phyloP scores from a whole-genome alignment of 2,797 vertebrate genomes.

The Betta splendens region DNA sequence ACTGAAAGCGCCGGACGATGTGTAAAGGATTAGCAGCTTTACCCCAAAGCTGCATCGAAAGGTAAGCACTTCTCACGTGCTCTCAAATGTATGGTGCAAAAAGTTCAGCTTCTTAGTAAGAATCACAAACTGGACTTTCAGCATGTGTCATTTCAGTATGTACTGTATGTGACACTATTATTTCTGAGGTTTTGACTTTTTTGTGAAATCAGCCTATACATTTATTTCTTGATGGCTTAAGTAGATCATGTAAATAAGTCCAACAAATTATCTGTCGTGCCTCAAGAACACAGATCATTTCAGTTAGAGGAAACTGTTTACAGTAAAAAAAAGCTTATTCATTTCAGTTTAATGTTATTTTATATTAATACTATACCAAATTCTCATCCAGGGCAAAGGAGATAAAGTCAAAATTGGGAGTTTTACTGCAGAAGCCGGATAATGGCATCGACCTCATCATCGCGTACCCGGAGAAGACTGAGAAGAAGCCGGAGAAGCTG shows the following conservation, averaged over 20 bases:
- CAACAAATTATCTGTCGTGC: neutral
- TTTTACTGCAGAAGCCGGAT: slow-evolving; percentile 94
- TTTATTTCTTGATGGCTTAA: neutral
- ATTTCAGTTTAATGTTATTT: too few species aligned
- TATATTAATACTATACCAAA: too few species aligned
- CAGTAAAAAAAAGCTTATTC: neutral
- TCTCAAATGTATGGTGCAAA: neutral
- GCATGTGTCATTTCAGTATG: too few species aligned
- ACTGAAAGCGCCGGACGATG: slow-evolving; percentile 80
- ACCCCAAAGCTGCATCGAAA: slow-evolving; percentile 90
- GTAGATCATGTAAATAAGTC: neutral
- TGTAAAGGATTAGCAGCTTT: slow-evolving; percentile 93
- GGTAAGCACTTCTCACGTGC: slow-evolving; percentile 78
- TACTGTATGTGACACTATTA: too few species aligned
- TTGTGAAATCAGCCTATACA: neutral
- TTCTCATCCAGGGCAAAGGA: slow-evolving; percentile 92
- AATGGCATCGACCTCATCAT: slow-evolving; percentile 90
- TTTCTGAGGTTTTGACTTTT: neutral
- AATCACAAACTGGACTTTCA: too few species aligned
- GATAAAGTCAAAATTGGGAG: slow-evolving; percentile 95
- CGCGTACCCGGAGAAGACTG: slow-evolving; percentile 89
- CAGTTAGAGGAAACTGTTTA: neutral
- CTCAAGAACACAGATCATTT: neutral
- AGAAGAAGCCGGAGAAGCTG: slow-evolving; percentile 91
- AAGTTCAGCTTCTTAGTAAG: too few species aligned